Percentiles rank a stretch among this genome's conserved stretches.
These are phyloP conservation scores for Arrhamphus sclerolepis DNA, from an alignment of 2,797 vertebrate genomes.

Conservation along the genomic window DNA sequence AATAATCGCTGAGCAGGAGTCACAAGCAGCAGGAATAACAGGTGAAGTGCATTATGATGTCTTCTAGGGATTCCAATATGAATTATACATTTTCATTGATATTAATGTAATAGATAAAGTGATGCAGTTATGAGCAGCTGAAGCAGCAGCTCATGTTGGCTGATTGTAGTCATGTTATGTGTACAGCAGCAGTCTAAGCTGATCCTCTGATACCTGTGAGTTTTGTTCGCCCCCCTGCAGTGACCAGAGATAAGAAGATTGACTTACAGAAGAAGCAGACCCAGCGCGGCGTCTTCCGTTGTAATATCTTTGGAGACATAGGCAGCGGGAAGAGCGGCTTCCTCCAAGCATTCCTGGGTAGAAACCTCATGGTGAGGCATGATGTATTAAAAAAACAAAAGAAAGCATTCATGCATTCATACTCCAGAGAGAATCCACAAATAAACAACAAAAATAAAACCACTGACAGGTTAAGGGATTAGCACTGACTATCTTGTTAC, in stretches of 20 bases:
- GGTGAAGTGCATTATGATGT: slow-evolving; percentile 78
- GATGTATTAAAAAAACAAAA: too few species aligned
- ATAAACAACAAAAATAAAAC: not conserved
- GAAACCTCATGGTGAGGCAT: slow-evolving; percentile 86
- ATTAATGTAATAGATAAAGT: too few species aligned
- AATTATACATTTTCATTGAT: not conserved
- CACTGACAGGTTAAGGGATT: slow-evolving; percentile 14
- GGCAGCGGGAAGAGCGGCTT: slow-evolving; percentile 93
- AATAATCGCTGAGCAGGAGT: slow-evolving; percentile 94
- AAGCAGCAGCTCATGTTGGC: slow-evolving; percentile 9
- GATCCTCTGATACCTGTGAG: slow-evolving; percentile 32
- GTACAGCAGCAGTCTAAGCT: slow-evolving; percentile 16
- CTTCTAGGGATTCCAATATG: too few species aligned
- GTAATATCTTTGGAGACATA: slow-evolving; percentile 90
- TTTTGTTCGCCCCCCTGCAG: slow-evolving; percentile 69
- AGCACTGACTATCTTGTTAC: slow-evolving; percentile 11
- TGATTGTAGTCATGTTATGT: slow-evolving; percentile 14
- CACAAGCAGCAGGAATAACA: slow-evolving; percentile 91
- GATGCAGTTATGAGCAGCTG: not conserved
- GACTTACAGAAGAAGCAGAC: slow-evolving; percentile 97
- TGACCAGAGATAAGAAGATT: slow-evolving; percentile 96
- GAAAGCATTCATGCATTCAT: not conserved
- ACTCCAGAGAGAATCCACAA: not conserved
- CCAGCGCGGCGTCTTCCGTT: slow-evolving; percentile 94
- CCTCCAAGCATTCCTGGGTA: slow-evolving; percentile 92